These are phyloP conservation scores for Mionectes macconnelli DNA, from an alignment of 2,113 vertebrate species.

Conservation along the genomic window DNA sequence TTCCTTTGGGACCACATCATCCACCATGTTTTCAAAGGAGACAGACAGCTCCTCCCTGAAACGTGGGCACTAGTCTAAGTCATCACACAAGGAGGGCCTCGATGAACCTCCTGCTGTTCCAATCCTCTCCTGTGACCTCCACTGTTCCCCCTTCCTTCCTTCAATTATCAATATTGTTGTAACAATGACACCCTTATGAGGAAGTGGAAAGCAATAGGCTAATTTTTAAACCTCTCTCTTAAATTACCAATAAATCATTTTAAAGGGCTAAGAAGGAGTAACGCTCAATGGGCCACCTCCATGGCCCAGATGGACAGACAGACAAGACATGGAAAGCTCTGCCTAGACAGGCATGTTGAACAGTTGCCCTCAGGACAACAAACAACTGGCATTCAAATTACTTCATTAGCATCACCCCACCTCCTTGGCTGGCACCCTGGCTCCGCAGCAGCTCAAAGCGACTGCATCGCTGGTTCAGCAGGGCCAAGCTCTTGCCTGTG, in stretches of 20 bases:
- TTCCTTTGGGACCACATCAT: not conserved
- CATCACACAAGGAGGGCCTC: not conserved
- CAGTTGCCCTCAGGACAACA: not conserved
- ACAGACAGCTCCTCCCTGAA: rapidly evolving
- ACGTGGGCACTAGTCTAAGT: not conserved
- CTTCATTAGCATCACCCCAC: not conserved
- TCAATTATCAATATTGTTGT: not conserved
- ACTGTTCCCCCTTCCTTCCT: not conserved
- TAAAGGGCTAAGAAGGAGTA: not conserved
- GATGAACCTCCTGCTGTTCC: not conserved
- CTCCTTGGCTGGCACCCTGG: not conserved
- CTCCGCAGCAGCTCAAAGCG: rapidly evolving
- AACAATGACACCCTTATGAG: not conserved
- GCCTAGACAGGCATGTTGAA: rapidly evolving
- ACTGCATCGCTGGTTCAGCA: rapidly evolving
- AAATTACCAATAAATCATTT: not conserved
- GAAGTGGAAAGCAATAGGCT: not conserved
- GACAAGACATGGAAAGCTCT: not conserved
- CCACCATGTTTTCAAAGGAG: rapidly evolving
- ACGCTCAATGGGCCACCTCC: not conserved
- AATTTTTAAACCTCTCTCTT: not conserved
- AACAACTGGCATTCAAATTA: not conserved
- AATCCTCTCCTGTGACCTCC: rapidly evolving
- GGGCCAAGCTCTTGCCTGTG: not conserved
- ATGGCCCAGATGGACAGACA: rapidly evolving